Evolutionary conservation across 2,888 invertebrate genomes (phyloP).

Genomic region (Scaptomyza flava): DNA sequence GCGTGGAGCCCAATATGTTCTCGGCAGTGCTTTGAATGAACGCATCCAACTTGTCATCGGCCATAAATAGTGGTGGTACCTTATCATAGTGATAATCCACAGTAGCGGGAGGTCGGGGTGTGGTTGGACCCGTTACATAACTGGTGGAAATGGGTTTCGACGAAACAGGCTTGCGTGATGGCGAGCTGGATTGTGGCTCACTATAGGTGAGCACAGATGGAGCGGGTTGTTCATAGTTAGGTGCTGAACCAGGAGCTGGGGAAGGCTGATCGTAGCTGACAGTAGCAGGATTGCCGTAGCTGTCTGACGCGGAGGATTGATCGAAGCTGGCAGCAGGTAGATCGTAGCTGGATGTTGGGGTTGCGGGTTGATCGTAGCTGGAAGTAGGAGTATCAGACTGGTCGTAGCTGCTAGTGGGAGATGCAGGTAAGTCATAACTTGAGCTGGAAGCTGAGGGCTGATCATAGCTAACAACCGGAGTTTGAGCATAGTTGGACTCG

Average conservation of each 20-base stretch:
- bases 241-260: slow-evolving; percentile 11
- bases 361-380: slow-evolving; percentile 35
- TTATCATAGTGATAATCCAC: slow-evolving; percentile 74
- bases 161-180: slow-evolving; percentile 65
- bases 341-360: slow-evolving; percentile 15
- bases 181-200: slow-evolving; percentile 56
- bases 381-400: slow-evolving; percentile 39
- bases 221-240: slow-evolving; percentile 37
- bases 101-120: slow-evolving; percentile 85
- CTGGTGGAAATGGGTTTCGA: slow-evolving; percentile 85
- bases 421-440: slow-evolving; percentile 32
- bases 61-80: slow-evolving; percentile 72
- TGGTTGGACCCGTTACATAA: slow-evolving; percentile 85
- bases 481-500: slow-evolving; percentile 16
- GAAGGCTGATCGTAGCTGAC: slow-evolving; percentile 17
- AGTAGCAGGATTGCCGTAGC: slow-evolving; percentile 3
- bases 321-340: slow-evolving; percentile 7
- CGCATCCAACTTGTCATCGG: slow-evolving; percentile 81
- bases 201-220: slow-evolving; percentile 50
- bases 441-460: slow-evolving; percentile 32
- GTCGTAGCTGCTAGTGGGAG: slow-evolving; percentile 49
- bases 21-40: slow-evolving; percentile 79
- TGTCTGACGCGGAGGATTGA: background rate
- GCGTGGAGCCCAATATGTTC: slow-evolving; percentile 64
- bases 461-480: slow-evolving; percentile 32